Base-by-base conservation (phyloP, 2,888 invertebrate species). In the Plebejus anna region DNA sequence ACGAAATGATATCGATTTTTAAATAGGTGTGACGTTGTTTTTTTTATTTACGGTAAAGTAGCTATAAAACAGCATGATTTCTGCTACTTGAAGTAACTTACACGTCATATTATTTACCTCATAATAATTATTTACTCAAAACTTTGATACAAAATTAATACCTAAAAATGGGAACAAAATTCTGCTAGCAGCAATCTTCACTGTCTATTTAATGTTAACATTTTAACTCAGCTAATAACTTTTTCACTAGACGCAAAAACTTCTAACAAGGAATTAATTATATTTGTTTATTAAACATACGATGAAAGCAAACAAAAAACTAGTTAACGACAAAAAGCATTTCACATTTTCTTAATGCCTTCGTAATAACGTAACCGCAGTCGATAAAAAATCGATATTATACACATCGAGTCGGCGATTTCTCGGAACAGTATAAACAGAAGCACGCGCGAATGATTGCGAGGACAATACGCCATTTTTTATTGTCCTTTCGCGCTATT, bases 371-470 rank as follows among this genome's bases (percentile, higher is more conserved):
- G 78, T 79, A 77, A 76, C 77, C 61, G 76, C 77, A 22, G 70
- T 11, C 51, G 77, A 77, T 78, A 77, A 79, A 80, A 80, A 79
- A 79, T 81, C 81, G 80, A 79, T 80, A 79, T 80, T 72, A 78
- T 78, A 80, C 80, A 80, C 80, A 78, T 80, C 80, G 78, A 79
- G 79, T 81, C 80, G 82, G 81, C 82, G 79, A 81, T 82, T 82
- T 83, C 82, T 82, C 78, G 80, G 82, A 82, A 81, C 81, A 79
- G 76, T 81, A 81, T 84, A 82, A 82, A 83, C 84, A 82, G 82
- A 84, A 83, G 86, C 88, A 89, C 86, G 87, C 85, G 89, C 85
- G 78, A 86, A 85, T 86, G 85, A 83, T 82, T 85, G 83, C 84
- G 85, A 86, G 87, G 83, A 88, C 86, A 87, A 86, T 86, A 85